Evolutionary conservation across 2,888 invertebrate species (phyloP).

Genomic region (Lordiphosa fenestrarum): DNA sequence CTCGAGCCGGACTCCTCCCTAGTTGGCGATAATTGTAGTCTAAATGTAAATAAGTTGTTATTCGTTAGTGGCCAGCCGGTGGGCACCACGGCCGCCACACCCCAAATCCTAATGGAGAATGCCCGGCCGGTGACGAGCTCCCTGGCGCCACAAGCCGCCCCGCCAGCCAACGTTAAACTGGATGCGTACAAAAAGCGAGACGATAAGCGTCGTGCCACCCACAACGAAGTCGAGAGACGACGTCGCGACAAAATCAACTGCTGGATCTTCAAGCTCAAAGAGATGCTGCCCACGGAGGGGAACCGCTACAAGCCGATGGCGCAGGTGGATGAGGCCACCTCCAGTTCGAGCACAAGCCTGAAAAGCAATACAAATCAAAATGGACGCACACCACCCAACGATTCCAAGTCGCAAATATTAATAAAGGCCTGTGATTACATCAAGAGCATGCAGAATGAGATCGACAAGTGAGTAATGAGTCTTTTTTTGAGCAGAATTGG

Average conservation of each 20-base stretch:
- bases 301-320: slow-evolving; percentile 41
- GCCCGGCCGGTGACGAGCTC: too few species aligned
- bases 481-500: too few species aligned
- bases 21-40: slow-evolving; percentile 12
- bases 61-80: slow-evolving; percentile 13
- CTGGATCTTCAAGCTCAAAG: slow-evolving; percentile 96
- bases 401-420: slow-evolving; percentile 97
- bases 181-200: slow-evolving; percentile 84
- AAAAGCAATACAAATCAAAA: slow-evolving; percentile 37
- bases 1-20: slow-evolving; percentile 57
- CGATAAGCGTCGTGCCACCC: slow-evolving; percentile 93
- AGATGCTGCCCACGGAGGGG: slow-evolving; percentile 88
- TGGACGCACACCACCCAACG: slow-evolving; percentile 81
- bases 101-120: not conserved
- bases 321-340: slow-evolving; percentile 14
- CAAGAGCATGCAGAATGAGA: slow-evolving; percentile 88
- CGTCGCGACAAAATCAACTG: slow-evolving; percentile 97
- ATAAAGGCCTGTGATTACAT: slow-evolving; percentile 98
- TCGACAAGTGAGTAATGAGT: slow-evolving; percentile 82
- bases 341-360: slow-evolving; percentile 18
- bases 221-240: slow-evolving; percentile 96
- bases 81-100: slow-evolving; percentile 1
- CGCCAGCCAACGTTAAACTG: slow-evolving; percentile 48
- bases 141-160: slow-evolving; percentile 21
- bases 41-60: slow-evolving; percentile 15